Evolutionary conservation across 2,113 vertebrate genomes (phyloP).

Genomic region (Thymallus thymallus): DNA sequence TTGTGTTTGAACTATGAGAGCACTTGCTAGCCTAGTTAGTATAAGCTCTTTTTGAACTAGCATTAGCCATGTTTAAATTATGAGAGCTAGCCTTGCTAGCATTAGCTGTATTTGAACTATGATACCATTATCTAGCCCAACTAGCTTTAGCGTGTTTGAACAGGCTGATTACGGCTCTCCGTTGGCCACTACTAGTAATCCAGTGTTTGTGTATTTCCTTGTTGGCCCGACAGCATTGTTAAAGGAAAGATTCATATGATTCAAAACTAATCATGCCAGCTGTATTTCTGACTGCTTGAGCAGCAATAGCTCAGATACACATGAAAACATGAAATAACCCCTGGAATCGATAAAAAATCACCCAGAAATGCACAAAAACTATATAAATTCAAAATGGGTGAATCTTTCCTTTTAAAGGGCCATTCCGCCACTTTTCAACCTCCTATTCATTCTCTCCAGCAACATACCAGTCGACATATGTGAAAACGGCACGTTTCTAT

Average conservation of each 20-base stretch:
- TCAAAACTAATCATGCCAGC: background rate
- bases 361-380: too few relatives aligned
- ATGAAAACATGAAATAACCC: too few relatives aligned
- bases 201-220: conserved; percentile 62
- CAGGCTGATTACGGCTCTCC: conserved; percentile 61
- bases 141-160: conserved; percentile 6
- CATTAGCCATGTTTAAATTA: background rate
- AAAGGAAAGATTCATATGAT: conserved; percentile 16
- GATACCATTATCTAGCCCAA: conserved; percentile 31
- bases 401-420: too few relatives aligned
- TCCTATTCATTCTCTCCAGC: too few relatives aligned
- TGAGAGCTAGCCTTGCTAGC: background rate
- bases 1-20: background rate
- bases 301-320: too few relatives aligned
- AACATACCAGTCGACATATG: too few relatives aligned
- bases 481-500: too few relatives aligned
- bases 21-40: background rate
- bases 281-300: too few relatives aligned
- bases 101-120: conserved; percentile 41
- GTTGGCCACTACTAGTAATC: conserved; percentile 52
- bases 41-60: too few relatives aligned
- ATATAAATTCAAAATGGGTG: too few relatives aligned
- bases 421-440: too few relatives aligned
- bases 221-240: conserved; percentile 57
- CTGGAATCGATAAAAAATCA: too few relatives aligned